A percentile compares a stretch with the other conserved stretches of the same genome.
phyloP scores from a whole-genome alignment of 2,888 invertebrate genomes.

The Ophioninae sp. region DNA sequence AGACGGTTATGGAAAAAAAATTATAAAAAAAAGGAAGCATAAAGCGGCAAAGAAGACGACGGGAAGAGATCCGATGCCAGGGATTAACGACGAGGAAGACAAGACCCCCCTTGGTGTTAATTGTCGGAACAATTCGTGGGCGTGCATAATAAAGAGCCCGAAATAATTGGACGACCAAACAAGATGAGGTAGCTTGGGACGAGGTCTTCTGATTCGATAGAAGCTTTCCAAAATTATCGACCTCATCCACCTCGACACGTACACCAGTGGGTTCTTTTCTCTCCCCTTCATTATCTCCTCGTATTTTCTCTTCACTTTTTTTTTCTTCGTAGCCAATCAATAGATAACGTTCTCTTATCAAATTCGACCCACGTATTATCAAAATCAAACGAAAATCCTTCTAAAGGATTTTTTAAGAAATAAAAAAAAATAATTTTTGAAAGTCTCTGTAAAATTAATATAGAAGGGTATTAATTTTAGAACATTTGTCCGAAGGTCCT shows the following conservation, averaged over 20 bases:
- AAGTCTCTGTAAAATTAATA: too few relatives aligned
- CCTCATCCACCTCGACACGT: neutral
- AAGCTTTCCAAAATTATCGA: slow-evolving; percentile 36
- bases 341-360: neutral
- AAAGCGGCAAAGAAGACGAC: slow-evolving; percentile 36
- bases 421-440: too few relatives aligned
- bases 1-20: slow-evolving; percentile 24
- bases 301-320: neutral
- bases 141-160: slow-evolving; percentile 67
- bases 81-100: slow-evolving; percentile 64
- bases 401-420: too few relatives aligned
- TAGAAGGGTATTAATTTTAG: too few relatives aligned
- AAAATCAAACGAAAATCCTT: too few relatives aligned
- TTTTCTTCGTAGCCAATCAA: neutral
- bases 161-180: slow-evolving; percentile 76
- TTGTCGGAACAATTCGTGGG: slow-evolving; percentile 73
- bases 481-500: too few relatives aligned
- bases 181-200: slow-evolving; percentile 65
- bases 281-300: neutral
- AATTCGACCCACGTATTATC: neutral
- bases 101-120: slow-evolving; percentile 68
- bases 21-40: slow-evolving; percentile 1
- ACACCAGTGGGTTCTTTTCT: neutral
- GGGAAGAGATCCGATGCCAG: slow-evolving; percentile 57
- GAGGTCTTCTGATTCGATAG: slow-evolving; percentile 62